These are phyloP conservation scores for Pyrrhura leucotis DNA, from an alignment of 2,797 vertebrate genomes.

Conservation along the genomic window DNA sequence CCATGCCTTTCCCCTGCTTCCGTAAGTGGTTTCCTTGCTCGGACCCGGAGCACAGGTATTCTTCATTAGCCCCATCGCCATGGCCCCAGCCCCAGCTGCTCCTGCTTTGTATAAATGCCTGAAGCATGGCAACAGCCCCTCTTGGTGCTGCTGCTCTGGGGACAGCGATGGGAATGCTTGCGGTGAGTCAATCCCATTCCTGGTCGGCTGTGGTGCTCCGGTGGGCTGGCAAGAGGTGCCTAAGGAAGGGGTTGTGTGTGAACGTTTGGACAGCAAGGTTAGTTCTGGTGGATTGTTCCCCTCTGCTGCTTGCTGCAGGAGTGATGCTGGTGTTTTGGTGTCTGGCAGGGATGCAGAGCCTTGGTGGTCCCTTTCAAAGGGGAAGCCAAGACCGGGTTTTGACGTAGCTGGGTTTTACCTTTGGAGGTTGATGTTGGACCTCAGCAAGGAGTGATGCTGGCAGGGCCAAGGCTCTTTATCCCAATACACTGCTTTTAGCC, in stretches of 20 bases:
- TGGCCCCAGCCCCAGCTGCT: not conserved
- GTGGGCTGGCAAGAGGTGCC: not conserved
- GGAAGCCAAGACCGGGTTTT: too few species aligned
- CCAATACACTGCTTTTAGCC: rapidly evolving
- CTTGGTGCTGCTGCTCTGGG: not conserved
- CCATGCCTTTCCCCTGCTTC: not conserved
- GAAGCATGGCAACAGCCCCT: rapidly evolving
- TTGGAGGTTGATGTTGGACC: not conserved
- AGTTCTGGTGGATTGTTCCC: rapidly evolving
- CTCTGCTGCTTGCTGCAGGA: not conserved
- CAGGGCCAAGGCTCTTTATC: rapidly evolving
- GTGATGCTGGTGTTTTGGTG: rapidly evolving
- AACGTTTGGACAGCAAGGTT: rapidly evolving
- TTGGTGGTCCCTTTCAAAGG: not conserved
- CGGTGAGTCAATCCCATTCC: not conserved
- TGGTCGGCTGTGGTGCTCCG: rapidly evolving
- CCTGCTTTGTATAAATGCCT: not conserved
- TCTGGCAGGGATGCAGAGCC: not conserved
- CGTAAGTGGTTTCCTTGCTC: not conserved
- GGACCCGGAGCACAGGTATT: not conserved
- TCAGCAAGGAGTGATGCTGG: not conserved
- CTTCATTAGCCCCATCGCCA: not conserved
- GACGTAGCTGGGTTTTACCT: rapidly evolving
- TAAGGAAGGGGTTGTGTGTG: not conserved
- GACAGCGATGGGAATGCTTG: rapidly evolving